These are phyloP conservation scores for Escarpia spicata DNA, from an alignment of 2,888 invertebrate genomes.

Conservation along the genomic window DNA sequence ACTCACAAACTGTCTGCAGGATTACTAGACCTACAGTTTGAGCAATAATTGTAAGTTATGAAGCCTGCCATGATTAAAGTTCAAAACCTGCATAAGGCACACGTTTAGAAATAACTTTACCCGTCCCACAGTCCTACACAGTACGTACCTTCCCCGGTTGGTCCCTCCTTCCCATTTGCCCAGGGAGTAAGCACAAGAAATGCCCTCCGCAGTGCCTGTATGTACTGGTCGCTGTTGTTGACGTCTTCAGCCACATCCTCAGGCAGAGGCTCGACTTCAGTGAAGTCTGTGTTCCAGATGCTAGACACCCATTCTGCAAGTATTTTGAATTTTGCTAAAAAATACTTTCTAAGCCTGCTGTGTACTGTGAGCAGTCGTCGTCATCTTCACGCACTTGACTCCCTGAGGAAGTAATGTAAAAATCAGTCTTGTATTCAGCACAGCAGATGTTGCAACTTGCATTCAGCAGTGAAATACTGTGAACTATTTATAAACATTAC, in stretches of 20 bases:
- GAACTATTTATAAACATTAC: no score
- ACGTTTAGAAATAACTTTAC: neutral
- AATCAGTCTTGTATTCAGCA: no score
- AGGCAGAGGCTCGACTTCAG: neutral
- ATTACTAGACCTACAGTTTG: neutral
- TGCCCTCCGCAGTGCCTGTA: neutral
- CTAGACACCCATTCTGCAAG: neutral
- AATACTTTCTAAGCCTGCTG: neutral
- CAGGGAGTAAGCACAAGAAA: neutral
- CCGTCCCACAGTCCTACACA: neutral
- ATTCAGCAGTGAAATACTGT: no score
- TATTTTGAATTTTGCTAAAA: neutral
- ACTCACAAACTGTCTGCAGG: neutral
- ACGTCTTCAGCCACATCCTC: slow-evolving; percentile 2
- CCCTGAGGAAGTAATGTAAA: no score
- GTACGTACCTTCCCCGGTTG: neutral
- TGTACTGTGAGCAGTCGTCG: no score
- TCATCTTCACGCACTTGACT: no score
- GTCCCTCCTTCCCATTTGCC: neutral
- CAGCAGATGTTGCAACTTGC: no score
- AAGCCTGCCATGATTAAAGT: no score
- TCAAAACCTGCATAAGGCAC: no score
- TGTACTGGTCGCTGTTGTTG: neutral
- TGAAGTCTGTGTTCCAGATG: neutral
- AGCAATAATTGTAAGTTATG: neutral